phyloP scores from a whole-genome alignment of 2,797 vertebrate genomes.

The Nannoperca australis region DNA sequence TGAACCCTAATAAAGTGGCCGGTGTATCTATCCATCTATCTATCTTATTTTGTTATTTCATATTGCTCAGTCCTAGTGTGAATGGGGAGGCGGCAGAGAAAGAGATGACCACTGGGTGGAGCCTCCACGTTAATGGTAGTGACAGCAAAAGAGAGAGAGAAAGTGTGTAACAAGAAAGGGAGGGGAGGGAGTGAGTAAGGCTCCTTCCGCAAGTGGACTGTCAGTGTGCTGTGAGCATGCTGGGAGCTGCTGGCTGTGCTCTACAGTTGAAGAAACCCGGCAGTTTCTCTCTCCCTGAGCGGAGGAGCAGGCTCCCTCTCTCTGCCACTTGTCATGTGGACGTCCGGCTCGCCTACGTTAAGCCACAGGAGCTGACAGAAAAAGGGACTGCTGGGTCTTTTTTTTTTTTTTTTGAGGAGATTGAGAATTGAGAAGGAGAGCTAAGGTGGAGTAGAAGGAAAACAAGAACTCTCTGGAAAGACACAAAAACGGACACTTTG shows the following conservation, averaged over 20 bases:
- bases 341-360: neutral
- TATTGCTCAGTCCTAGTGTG: neutral
- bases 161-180: slow-evolving; percentile 29
- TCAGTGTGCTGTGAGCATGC: slow-evolving; percentile 68
- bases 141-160: slow-evolving; percentile 56
- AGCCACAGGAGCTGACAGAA: slow-evolving; percentile 49
- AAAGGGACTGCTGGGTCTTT: slow-evolving; percentile 12
- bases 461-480: slow-evolving; percentile 28
- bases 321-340: slow-evolving; percentile 61
- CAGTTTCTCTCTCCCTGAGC: slow-evolving; percentile 36
- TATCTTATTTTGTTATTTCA: no score
- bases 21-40: no score
- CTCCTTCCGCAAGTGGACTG: slow-evolving; percentile 74
- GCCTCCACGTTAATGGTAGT: slow-evolving; percentile 73
- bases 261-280: slow-evolving; percentile 40
- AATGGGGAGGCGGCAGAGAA: slow-evolving; percentile 30
- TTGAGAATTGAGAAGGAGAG: slow-evolving; percentile 10
- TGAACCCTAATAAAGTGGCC: no score
- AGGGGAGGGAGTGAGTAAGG: slow-evolving; percentile 62
- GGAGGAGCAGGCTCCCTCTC: slow-evolving; percentile 65
- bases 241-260: slow-evolving; percentile 54
- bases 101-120: slow-evolving; percentile 83
- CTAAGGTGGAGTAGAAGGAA: slow-evolving; percentile 16
- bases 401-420: no score
- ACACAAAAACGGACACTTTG: slow-evolving; percentile 25